Conservation (phyloP, 2,888 invertebrate genomes). For the Morpho achilles region DNA sequence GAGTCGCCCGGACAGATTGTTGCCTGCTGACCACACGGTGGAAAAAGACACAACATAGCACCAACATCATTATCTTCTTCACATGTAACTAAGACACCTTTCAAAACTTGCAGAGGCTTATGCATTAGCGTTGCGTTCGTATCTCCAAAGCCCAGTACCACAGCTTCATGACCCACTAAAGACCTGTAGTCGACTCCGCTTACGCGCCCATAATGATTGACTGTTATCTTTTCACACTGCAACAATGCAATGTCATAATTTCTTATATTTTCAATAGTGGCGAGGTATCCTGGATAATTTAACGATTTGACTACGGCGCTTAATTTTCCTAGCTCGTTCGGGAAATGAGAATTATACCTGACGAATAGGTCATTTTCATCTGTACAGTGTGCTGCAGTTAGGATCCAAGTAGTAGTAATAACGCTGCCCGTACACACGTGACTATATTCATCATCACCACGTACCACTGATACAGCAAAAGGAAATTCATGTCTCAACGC, state of each 20-base stretch:
- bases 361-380: neutral
- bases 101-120: constrained; percentile 5
- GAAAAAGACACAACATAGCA: neutral
- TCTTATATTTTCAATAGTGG: no score
- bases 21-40: neutral
- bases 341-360: constrained; percentile 8
- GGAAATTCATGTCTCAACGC: constrained; percentile 4
- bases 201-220: constrained; percentile 1
- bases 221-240: neutral
- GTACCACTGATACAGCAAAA: constrained; percentile 1
- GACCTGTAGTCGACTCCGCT: constrained; percentile 7
- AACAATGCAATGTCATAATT: constrained; percentile 4
- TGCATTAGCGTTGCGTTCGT: neutral
- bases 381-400: constrained; percentile 14
- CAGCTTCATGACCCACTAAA: constrained; percentile 3
- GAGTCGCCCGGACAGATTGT: constrained; percentile 12
- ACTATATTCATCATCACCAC: neutral
- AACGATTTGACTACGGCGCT: neutral
- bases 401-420: constrained; percentile 8
- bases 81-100: constrained; percentile 1
- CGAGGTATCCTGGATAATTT: neutral
- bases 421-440: constrained; percentile 9
- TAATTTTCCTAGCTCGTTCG: neutral
- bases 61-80: neutral
- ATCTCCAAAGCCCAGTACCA: neutral